Evolutionary conservation across 2,113 vertebrate genomes (phyloP), one percentile per base, ranked within the genome.

Genomic region (Zosterops lateralis): DNA sequence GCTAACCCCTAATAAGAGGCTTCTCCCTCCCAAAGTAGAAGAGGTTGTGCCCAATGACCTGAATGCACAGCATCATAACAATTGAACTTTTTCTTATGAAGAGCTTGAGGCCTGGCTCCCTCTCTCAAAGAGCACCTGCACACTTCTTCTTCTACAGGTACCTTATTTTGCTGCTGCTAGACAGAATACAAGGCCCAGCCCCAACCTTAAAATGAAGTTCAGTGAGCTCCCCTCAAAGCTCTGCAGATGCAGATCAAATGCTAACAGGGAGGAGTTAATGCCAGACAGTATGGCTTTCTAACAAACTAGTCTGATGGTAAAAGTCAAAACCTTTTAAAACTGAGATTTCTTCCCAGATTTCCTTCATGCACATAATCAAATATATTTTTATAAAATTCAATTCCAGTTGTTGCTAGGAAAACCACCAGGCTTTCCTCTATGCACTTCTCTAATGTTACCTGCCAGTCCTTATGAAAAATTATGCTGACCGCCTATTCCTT

Each of bases 371-470:
- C 4, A 7, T 14, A 56, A 76, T 16, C 4, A 2, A 18, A 45
- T 4, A 50, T 3, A 14, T 68, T 16, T 53, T 9, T 10, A 29
- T 12, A 15, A 70, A 38, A 34, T 73, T 61, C n/a, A 80, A 0
- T 21, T 57, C 31, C 31, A 83, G 13, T 19, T 80, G 4, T 36
- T 73, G 17, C 36, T 50, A 80, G 48, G 22, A 76, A 72, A 60
- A 62, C 4, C 12, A 25, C 0, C 0, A 76, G 54, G 26, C 8
- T 74, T 68, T 38, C 25, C 9, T 67, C 14, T 53, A 9, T 19
- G 17, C 5, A 34, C 7, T 32, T 26, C 47, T 72, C 11, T 38
- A 84, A 38, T 7, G 9, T 76, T 48, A 68, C 6, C 13, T 31
- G 38, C 24, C 10, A 31, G 36, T 31, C 24, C 67, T 73, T 28